Conservation (phyloP, 2,797 vertebrate species). For the Chelmon rostratus region DNA sequence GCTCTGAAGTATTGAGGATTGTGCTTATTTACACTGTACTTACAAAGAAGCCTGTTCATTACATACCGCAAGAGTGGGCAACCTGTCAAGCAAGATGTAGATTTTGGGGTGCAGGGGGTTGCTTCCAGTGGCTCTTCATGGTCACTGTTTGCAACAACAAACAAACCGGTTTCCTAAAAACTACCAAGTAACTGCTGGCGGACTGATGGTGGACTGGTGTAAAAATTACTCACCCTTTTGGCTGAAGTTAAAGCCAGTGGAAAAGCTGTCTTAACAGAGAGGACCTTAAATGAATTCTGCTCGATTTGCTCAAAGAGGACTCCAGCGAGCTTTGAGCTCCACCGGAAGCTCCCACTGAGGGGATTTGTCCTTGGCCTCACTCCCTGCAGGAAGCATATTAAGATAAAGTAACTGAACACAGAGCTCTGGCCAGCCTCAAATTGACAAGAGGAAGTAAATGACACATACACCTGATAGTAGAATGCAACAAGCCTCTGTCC, state of each 20-base stretch:
- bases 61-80: not conserved
- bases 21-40: too few relatives aligned
- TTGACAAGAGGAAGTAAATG: conserved; percentile 39
- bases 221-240: not conserved
- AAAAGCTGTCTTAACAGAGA: conserved; percentile 32
- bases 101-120: not conserved
- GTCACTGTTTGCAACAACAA: not conserved
- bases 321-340: conserved; percentile 42
- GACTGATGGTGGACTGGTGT: not conserved
- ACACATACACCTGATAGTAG: conserved; percentile 18
- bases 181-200: not conserved
- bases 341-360: conserved; percentile 46
- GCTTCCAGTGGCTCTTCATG: not conserved
- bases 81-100: not conserved
- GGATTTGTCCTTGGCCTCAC: conserved; percentile 50
- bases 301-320: conserved; percentile 50
- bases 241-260: conserved; percentile 9
- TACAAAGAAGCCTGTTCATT: not conserved
- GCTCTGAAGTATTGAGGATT: not conserved
- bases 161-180: conserved; percentile 8
- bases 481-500: conserved; percentile 1
- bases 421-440: conserved; percentile 35
- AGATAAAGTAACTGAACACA: conserved; percentile 39
- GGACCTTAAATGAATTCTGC: conserved; percentile 42
- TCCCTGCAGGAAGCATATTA: conserved; percentile 40